Base-by-base conservation (phyloP, 2,113 vertebrate genomes). In the Pygoscelis antarcticus region DNA sequence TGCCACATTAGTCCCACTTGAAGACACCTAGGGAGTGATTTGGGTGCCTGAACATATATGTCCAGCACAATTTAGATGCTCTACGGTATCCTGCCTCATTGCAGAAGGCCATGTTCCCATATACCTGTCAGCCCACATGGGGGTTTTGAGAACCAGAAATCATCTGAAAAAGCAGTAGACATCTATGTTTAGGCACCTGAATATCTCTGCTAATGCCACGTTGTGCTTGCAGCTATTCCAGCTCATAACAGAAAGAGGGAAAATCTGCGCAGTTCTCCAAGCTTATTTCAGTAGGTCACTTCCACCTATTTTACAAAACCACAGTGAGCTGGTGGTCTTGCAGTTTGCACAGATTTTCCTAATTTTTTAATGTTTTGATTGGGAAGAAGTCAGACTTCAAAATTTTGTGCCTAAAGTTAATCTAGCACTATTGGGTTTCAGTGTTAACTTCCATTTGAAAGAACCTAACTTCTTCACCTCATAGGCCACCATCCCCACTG, bases 321-420 rank as follows among this genome's bases (percentile, higher is more conserved):
- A 58, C 10, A 13, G 49, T 76, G 52, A 90, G 36, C 44, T 92
- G 94, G 86, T 95, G 69, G 83, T 87, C 94, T 79, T 83, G 60
- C 18, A 70, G 32, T 83, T 87, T 57, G 69, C 61, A 81, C 52
- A 89, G 77, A 82, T 94, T 96, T 95, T 92, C 75, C 85, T 61
- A 57, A 49, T 95, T 86, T 94, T 93, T 93, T 55, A 51, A 32
- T 95, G 40, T 97, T 97, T 89, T 89, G 34, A 10, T 91, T 92
- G 88, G 86, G 83, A 87, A 72, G 55, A 94, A 92, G 17, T 93
- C 92, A 96, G 89, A 47, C 55, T 86, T 92, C 90, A 92, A 55
- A 93, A 81, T 75, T 64, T 60, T 96, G 52, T 87, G 83, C 68
- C 70, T 82, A 25, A 87, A 81, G n/a, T 94, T 93, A 91, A 95